Percentiles rank a stretch among this genome's conserved stretches.
Evolutionary conservation across 2,888 invertebrate genomes (phyloP).

Genomic region (Idaea biselata): DNA sequence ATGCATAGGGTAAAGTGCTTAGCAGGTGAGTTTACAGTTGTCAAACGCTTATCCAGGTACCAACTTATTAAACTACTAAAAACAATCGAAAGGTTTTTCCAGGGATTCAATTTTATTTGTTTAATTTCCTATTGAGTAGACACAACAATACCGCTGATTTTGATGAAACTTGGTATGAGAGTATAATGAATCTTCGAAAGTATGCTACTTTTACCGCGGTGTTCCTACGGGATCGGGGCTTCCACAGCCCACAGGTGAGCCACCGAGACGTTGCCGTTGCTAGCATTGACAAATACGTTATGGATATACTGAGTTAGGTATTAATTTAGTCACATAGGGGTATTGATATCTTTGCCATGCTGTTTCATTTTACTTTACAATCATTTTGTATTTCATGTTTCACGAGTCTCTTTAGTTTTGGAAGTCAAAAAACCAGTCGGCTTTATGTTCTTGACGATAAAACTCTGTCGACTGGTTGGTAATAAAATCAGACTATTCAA

Average conservation of each 20-base stretch:
- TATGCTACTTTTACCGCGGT: neutral
- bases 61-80: neutral
- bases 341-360: neutral
- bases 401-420: neutral
- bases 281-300: neutral
- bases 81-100: neutral
- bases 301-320: neutral
- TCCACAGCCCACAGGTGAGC: neutral
- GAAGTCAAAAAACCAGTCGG: neutral
- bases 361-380: slow-evolving; percentile 1
- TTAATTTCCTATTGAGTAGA: neutral
- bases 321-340: neutral
- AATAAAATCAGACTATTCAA: neutral
- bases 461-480: neutral
- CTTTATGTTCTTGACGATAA: neutral
- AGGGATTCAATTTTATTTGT: neutral
- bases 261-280: neutral
- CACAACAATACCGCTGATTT: neutral
- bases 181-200: neutral
- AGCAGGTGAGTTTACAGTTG: too few relatives aligned
- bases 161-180: neutral
- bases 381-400: neutral
- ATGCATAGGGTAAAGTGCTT: too few relatives aligned
- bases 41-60: too few relatives aligned
- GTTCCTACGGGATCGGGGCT: neutral